Evolutionary conservation across 2,888 invertebrate genomes (phyloP), one percentile per base, ranked within the genome.

Genomic region (Ectemnius cavifrons): DNA sequence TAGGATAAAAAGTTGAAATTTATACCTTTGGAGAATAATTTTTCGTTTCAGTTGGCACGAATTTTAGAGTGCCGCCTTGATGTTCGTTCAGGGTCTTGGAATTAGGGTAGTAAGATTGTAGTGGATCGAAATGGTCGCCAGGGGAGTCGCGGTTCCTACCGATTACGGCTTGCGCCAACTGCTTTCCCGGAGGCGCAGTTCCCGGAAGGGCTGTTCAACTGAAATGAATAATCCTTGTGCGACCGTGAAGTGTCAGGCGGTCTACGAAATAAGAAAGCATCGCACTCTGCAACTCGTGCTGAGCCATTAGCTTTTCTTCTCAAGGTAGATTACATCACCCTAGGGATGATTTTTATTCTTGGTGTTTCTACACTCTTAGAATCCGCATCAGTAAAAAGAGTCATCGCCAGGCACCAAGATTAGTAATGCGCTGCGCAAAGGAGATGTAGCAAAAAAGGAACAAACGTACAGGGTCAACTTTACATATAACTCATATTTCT

Each of bases 211-310:
- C 69, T 77, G 77, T 83, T 77, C 60, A 74, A 75, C 72, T 64
- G 76, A 82, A 81, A 82, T 80, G 81, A 82, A 83, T 83, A 81
- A 82, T 83, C 82, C 75, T 74, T 63, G 52, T 61, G 74, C 71
- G 73, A 72, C 67, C 67, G 72, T 63, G 18, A 60, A 66, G 65
- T 73, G 74, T 79, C 74, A 75, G 66, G 74, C 67, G 23, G 58
- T 69, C 46, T 27, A 27, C 67, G 70, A 37, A 63, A 52, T 37
- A 62, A 73, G 56, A 63, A 63, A 46, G 49, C 60, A 37, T 72
- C 27, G 20, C 65, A 56, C 63, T 63, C 59, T 46, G 57, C 59
- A 69, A 58, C 13, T 58, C 28, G 28, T 14, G 4, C 3, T 16
- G 27, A 58, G 11, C 60, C 52, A 52, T 56, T 18, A 27, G 60